Percentiles rank a stretch among this genome's conserved stretches.
phyloP scores from a whole-genome alignment of 2,113 vertebrate genomes.

The Trochalopteron elliotii region DNA sequence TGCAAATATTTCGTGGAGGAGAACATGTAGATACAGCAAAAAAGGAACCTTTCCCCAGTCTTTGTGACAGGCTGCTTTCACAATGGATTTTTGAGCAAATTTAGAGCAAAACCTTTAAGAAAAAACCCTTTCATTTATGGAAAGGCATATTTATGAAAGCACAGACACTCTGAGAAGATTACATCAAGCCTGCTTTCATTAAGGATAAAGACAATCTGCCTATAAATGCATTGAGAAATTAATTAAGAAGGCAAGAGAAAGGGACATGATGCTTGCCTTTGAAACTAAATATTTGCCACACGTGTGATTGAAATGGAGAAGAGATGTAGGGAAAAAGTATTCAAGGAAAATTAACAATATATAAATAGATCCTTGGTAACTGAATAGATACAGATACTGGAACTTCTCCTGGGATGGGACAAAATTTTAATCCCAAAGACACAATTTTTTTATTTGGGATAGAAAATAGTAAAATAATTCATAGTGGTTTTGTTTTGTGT shows the following conservation, averaged over 20 bases:
- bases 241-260: not conserved
- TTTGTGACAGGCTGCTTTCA: conserved; percentile 20
- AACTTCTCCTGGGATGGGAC: not conserved
- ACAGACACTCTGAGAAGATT: not conserved
- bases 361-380: not conserved
- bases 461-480: not conserved
- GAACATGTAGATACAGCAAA: not conserved
- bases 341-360: not conserved
- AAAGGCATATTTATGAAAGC: conserved; percentile 1
- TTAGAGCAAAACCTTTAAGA: not conserved
- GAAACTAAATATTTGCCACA: not conserved
- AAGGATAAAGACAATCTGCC: not conserved
- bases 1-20: conserved; percentile 5
- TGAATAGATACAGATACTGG: not conserved
- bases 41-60: not conserved
- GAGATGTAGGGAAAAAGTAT: not conserved
- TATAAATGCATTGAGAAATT: not conserved
- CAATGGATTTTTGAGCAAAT: not conserved
- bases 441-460: not conserved
- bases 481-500: not conserved
- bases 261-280: not conserved
- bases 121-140: not conserved
- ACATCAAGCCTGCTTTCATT: not conserved
- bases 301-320: not conserved
- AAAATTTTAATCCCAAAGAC: not conserved